phyloP scores from a whole-genome alignment of 2,797 vertebrate species.

The Chaunax sp. region DNA sequence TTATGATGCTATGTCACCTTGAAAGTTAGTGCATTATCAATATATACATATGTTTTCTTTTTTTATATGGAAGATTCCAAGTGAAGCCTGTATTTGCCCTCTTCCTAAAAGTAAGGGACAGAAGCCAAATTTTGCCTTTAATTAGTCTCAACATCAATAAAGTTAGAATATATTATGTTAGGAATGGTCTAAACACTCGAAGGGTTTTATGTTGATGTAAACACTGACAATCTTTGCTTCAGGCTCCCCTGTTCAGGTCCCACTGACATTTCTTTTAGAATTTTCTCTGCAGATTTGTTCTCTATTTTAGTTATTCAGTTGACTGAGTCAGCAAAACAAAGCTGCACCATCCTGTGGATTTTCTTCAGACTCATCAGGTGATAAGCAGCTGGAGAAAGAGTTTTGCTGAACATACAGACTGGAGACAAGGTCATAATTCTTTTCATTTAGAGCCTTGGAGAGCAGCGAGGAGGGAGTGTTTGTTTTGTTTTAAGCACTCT shows the following conservation, averaged over 20 bases:
- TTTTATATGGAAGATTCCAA: slow-evolving; percentile 2
- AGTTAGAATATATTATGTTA: slow-evolving; percentile 27
- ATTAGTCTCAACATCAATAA: slow-evolving; percentile 18
- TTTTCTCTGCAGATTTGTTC: slow-evolving; percentile 7
- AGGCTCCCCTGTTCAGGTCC: slow-evolving; percentile 4
- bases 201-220: slow-evolving; percentile 5
- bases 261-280: slow-evolving; percentile 4
- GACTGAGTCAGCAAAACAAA: slow-evolving; percentile 30
- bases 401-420: slow-evolving; percentile 12
- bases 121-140: slow-evolving; percentile 17
- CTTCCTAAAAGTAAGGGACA: slow-evolving; percentile 16
- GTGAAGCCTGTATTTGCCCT: not conserved
- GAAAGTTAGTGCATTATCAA: not conserved
- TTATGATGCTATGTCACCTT: not conserved
- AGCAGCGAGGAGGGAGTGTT: not conserved
- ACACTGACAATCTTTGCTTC: not conserved
- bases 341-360: slow-evolving; percentile 17
- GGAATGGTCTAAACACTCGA: slow-evolving; percentile 25
- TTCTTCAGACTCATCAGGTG: slow-evolving; percentile 32
- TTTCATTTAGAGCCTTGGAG: slow-evolving; percentile 14
- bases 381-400: slow-evolving; percentile 28
- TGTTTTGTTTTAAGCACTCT: slow-evolving; percentile 58
- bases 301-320: slow-evolving; percentile 8
- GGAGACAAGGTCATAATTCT: not conserved
- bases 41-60: not conserved